Evolutionary conservation across 2,113 vertebrate genomes (phyloP).

Genomic region (Callorhinus ursinus): DNA sequence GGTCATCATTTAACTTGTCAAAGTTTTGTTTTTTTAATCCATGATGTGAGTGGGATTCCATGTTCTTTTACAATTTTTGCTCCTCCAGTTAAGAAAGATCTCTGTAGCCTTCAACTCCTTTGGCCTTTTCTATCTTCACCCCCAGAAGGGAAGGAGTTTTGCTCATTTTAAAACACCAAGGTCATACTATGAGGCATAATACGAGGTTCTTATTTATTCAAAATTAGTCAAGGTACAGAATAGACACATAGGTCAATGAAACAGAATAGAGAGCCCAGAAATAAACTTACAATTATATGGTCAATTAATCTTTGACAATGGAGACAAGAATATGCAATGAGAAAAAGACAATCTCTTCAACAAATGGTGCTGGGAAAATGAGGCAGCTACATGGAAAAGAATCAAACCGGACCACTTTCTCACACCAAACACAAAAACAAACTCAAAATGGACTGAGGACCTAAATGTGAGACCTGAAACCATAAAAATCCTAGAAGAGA

Average conservation of each 20-base stretch:
- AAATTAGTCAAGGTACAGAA: neutral
- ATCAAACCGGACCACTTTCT: neutral
- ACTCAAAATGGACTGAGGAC: neutral
- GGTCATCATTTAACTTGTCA: neutral
- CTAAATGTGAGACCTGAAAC: neutral
- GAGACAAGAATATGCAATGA: neutral
- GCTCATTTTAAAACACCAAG: neutral
- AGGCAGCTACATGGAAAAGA: neutral
- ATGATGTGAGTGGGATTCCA: neutral
- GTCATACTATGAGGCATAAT: neutral
- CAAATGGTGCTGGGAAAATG: neutral
- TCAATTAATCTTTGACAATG: neutral
- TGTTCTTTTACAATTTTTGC: neutral
- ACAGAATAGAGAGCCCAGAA: neutral
- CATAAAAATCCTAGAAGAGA: neutral
- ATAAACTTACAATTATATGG: neutral
- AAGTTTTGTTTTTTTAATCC: neutral
- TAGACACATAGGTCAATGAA: neutral
- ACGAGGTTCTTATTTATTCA: neutral
- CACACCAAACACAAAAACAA: neutral
- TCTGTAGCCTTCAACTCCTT: neutral
- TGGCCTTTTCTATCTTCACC: neutral
- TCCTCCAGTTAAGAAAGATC: neutral
- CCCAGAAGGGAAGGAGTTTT: neutral
- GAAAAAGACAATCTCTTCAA: neutral